Conservation (phyloP, 2,888 invertebrate species). For the Hetaerina titia region DNA sequence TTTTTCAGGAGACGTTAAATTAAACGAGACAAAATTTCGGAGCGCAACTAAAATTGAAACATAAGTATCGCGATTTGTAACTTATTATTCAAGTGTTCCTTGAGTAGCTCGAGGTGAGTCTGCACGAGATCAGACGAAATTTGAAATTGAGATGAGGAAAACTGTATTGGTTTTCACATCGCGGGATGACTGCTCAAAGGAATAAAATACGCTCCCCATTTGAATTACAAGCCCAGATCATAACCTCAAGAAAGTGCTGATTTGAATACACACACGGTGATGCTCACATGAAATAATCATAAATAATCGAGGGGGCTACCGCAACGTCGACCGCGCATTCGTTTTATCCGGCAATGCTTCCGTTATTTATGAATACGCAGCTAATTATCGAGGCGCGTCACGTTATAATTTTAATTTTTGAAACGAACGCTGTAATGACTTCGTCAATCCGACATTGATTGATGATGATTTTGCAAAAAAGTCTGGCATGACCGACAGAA, state of each 20-base stretch:
- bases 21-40: too few species aligned
- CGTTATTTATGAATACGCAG: constrained; percentile 32
- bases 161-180: too few species aligned
- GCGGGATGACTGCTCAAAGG: not conserved
- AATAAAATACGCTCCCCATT: not conserved
- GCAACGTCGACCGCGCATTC: not conserved
- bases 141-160: not conserved
- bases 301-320: not conserved
- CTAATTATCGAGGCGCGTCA: not conserved
- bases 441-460: constrained; percentile 22
- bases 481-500: not conserved
- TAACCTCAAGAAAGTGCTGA: not conserved
- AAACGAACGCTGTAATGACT: not conserved
- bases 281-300: not conserved
- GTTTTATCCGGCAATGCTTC: not conserved
- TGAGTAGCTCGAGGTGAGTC: not conserved
- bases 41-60: not conserved
- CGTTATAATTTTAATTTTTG: constrained; percentile 40
- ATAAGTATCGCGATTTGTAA: not conserved
- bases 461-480: not conserved
- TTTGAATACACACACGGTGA: not conserved
- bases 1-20: too few species aligned
- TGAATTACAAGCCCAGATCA: not conserved
- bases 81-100: not conserved
- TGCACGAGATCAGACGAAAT: not conserved